These are phyloP conservation scores for Cantharis lateralis DNA, from an alignment of 2,888 invertebrate genomes.

Conservation along the genomic window DNA sequence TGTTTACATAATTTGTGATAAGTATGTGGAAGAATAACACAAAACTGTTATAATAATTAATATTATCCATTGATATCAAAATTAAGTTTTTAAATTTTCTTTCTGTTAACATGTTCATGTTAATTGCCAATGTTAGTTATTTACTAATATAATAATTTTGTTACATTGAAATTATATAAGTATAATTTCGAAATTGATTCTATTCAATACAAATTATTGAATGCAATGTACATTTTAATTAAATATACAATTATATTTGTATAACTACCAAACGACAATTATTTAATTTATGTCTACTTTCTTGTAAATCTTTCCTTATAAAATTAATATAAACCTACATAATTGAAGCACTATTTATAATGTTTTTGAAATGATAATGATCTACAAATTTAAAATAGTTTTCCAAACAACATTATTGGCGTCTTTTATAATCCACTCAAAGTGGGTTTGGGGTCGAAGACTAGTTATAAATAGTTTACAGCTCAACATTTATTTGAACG, in stretches of 20 bases:
- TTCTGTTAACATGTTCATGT: background rate
- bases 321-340: too few relatives aligned
- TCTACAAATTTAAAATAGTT: background rate
- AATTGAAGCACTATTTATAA: background rate
- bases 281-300: background rate
- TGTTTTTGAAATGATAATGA: background rate
- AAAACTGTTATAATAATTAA: background rate
- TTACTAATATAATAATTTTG: background rate
- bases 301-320: background rate
- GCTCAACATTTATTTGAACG: background rate
- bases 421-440: background rate
- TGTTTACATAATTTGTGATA: constrained; percentile 4
- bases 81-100: constrained; percentile 10
- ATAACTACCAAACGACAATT: background rate
- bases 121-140: background rate
- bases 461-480: background rate
- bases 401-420: background rate
- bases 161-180: background rate
- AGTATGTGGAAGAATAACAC: background rate
- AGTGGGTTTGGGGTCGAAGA: background rate
- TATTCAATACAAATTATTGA: background rate
- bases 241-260: background rate
- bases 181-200: background rate
- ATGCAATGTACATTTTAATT: background rate
- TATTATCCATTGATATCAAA: background rate